Evolutionary conservation across 1,140 invertebrate genomes (phyloP), one percentile per base, ranked within the genome.

Genomic region (Rhizoglyphus robini): DNA sequence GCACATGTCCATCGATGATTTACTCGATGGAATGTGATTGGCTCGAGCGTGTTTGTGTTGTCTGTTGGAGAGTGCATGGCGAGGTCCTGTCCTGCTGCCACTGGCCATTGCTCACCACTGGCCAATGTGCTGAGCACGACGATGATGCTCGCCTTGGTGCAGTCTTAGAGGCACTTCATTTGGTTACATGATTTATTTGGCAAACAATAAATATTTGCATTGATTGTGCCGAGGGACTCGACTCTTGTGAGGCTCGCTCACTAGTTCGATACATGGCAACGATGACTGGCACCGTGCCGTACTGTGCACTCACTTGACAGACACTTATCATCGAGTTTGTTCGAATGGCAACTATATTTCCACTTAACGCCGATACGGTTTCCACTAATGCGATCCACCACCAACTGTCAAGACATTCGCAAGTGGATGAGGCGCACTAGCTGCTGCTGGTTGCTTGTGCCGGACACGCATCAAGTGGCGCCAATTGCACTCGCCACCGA

Each of bases 181-280:
- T 54, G 51, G 8, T 5, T 54, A 54, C 20, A 54, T 54, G 51
- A 54, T 54, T 54, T 54, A 54, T 54, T 46, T 5, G 51, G 51
- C 51, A 54, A 54, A 54, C 51, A 54, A 54, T 54, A 54, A 54
- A 54, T 54, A 54, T 54, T 54, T 54, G 51, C 51, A 54, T 54
- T 54, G 51, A 8, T 27, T 54, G n/a, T n/a, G n/a, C n/a, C 51
- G 51, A 54, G 36, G 36, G 36, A 18, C 36, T 41, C 36, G 36
- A 41, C 8, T 11, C 18, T 41, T 41, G 36, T 41, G 18, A 8
- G 18, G 18, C 18, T 41, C 18, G 36, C 8, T 41, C 8, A 11
- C 36, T 41, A 8, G 36, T 11, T 41, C 20, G 51, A 32, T 23
- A 54, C n/a, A 23, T 27, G 31, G 51, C 51, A 23, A 54, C 20